Evolutionary conservation across 2,797 vertebrate genomes (phyloP), one percentile per base, ranked within the genome.

Genomic region (Mionectes olivaceus): DNA sequence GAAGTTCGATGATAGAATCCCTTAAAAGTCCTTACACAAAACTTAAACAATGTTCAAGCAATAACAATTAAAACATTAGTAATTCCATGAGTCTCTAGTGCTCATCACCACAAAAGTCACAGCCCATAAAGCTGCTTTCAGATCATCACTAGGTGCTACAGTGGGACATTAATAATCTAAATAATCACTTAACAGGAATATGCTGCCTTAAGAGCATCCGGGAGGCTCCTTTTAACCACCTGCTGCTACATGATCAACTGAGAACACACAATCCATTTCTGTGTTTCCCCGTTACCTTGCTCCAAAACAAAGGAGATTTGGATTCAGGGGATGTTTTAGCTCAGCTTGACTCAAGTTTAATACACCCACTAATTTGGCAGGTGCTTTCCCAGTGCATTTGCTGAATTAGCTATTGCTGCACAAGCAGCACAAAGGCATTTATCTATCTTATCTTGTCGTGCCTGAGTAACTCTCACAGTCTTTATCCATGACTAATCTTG

Each of bases 181-280:
- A 75, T 33, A 91, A 87, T 64, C 84, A 87, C 87, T 86, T 47
- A 61, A 70, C 84, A 91, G 73, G 43, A 93, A 78, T 28, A 47
- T 23, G 21, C 37, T 92, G 91, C 89, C 39, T 75, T 86, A 64
- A 87, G 43, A 89, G 71, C 71, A 85, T 64, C 55, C 0, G 1
- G 91, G 93, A 83, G 73, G 69, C 74, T 83, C 73, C 79, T 73
- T 83, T 83, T 47, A 92, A 65, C 63, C 80, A 90, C 78, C 80
- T 93, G 35, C 76, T 90, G 32, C 14, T 83, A 61, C n/a, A 32
- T 1, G 52, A 89, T 32, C 44, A 8, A 41, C 5, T 43, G 24
- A 74, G 68, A 67, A 83, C 9, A n/a, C 46, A 81, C 61, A 73
- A 55, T n/a, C 37, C 65, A 49, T 39, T 75, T 61, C 28, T 78